A percentile compares a stretch with the other conserved stretches of the same genome.
phyloP scores from a whole-genome alignment of 2,888 invertebrate species.

The Oasisia sp. region DNA sequence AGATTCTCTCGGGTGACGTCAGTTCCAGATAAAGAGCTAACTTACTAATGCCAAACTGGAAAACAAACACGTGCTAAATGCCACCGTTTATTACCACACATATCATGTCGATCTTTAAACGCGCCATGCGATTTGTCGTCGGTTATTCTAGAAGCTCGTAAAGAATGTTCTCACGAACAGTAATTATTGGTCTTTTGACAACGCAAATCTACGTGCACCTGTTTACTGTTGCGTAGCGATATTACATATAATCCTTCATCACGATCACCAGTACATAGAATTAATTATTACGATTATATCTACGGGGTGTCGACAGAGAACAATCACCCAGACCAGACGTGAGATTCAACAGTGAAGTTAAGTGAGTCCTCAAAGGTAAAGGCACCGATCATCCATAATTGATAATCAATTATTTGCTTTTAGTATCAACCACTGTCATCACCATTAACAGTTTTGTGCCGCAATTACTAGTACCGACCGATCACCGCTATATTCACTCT shows the following conservation, averaged over 20 bases:
- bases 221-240: neutral
- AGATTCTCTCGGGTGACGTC: neutral
- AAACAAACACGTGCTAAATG: neutral
- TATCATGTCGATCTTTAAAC: no score
- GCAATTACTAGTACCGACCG: neutral
- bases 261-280: neutral
- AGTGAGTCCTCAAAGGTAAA: no score
- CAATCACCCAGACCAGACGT: no score
- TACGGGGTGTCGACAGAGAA: no score
- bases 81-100: neutral
- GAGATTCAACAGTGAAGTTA: no score
- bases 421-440: neutral
- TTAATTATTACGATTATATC: no score
- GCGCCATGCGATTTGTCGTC: no score
- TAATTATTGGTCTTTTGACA: neutral
- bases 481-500: neutral
- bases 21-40: neutral
- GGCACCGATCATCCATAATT: no score
- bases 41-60: neutral
- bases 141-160: no score
- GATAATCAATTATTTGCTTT: no score
- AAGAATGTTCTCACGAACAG: no score
- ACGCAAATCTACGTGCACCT: neutral
- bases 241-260: neutral
- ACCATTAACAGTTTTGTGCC: neutral